Conservation (phyloP, 2,888 invertebrate genomes). For the Nezara viridula region DNA sequence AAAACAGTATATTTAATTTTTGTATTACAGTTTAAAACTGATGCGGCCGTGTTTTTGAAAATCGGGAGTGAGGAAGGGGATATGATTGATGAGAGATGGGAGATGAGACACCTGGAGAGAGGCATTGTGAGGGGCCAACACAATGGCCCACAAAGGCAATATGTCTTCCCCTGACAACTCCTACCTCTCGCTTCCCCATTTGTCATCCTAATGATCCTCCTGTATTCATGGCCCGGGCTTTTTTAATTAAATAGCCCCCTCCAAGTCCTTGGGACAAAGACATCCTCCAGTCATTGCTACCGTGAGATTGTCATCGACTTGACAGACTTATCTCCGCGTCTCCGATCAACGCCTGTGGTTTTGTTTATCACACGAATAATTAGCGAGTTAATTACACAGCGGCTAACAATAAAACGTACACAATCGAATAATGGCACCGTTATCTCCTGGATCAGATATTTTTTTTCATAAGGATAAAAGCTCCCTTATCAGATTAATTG, state of each 20-base stretch:
- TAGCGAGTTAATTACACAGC: conserved; percentile 45
- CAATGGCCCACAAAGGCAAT: conserved; percentile 49
- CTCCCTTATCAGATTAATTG: conserved; percentile 38
- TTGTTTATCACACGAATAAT: conserved; percentile 38
- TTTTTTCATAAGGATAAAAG: conserved; percentile 45
- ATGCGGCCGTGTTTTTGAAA: neutral
- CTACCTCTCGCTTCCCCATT: conserved; percentile 39
- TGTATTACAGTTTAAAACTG: neutral
- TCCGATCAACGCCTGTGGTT: neutral
- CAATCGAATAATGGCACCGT: conserved; percentile 53
- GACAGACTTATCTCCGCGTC: neutral
- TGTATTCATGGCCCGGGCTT: conserved; percentile 12
- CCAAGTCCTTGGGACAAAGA: neutral
- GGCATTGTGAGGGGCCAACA: neutral
- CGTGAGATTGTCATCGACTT: conserved; percentile 46
- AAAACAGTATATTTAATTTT: too few species aligned
- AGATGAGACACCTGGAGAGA: neutral
- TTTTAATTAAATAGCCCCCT: conserved; percentile 26
- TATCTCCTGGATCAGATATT: conserved; percentile 52
- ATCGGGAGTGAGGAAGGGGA: conserved; percentile 2
- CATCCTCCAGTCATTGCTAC: conserved; percentile 19
- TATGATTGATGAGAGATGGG: conserved; percentile 41
- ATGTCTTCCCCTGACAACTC: conserved; percentile 55
- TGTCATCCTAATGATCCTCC: conserved; percentile 57
- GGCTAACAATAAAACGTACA: conserved; percentile 54